A percentile compares a stretch with the other conserved stretches of the same genome.
Conservation (phyloP, 2,113 vertebrate genomes). For the Scomber scombrus region DNA sequence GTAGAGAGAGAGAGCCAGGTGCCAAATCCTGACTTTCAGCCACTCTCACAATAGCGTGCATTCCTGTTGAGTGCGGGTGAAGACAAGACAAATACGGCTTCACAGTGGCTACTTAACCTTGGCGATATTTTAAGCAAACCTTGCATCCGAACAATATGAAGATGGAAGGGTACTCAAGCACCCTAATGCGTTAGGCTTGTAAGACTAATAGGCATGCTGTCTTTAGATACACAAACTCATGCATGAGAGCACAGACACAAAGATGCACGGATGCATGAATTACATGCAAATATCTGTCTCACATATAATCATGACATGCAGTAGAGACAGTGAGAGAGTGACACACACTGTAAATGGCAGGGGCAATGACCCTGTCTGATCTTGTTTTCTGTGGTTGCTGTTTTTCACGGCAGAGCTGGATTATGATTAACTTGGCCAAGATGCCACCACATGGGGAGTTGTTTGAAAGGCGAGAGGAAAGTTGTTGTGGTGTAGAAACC, state of each 20-base stretch:
- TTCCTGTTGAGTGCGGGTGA: constrained; percentile 49
- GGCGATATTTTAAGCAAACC: constrained; percentile 42
- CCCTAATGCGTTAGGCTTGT: constrained; percentile 22
- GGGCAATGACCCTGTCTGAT: constrained; percentile 55
- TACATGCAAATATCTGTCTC: constrained; percentile 49
- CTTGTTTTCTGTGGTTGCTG: constrained; percentile 65
- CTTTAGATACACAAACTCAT: constrained; percentile 35
- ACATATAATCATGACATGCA: constrained; percentile 40
- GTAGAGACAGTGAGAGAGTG: constrained; percentile 18
- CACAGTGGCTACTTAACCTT: constrained; percentile 63
- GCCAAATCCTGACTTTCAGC: constrained; percentile 61
- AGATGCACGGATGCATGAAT: constrained; percentile 21
- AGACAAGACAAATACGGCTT: constrained; percentile 63
- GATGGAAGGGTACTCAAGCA: constrained; percentile 43
- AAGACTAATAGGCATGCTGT: constrained; percentile 42
- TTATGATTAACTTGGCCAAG: constrained; percentile 78
- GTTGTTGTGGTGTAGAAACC: constrained; percentile 76
- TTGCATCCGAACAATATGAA: constrained; percentile 52
- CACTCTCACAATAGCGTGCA: constrained; percentile 11
- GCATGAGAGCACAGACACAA: constrained; percentile 22
- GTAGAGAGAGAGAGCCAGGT: constrained; percentile 43
- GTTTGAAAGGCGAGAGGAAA: constrained; percentile 80
- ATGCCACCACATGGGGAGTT: constrained; percentile 73
- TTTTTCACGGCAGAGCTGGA: constrained; percentile 56
- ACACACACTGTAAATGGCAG: constrained; percentile 26